Evolutionary conservation across 2,797 vertebrate species (phyloP), one percentile per base, ranked within the genome.

Genomic region (Pelodytes ibericus): DNA sequence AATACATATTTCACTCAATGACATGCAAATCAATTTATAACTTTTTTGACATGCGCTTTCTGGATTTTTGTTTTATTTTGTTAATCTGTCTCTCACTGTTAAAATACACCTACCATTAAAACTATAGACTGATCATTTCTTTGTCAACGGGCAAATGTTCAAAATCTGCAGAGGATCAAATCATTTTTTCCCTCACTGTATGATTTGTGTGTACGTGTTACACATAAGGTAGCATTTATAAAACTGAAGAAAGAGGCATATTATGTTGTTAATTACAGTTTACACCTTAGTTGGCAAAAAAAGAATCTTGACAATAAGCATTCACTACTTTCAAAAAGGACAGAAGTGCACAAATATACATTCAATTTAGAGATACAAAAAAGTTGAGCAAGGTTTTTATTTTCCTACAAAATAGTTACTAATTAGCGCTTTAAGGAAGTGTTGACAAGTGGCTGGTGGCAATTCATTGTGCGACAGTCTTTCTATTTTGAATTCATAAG

Each of bases 401-500:
- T 58, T 47, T 44, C 2, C 49, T 66, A 10, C 10, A 66, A 60
- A 66, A 72, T 72, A 63, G 67, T 67, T 67, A 58, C 62, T 72
- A 60, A 72, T 78, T 78, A 78, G 30, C 49, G 22, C 25, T 39
- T 13, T 31, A 62, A 30, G 22, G 68, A 60, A n/a, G 63, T 72
- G 70, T 72, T 72, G 70, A 78, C 62, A 72, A 36, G 10, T 53
- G 25, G 56, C 70, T 78, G 57, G 69, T 78, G 63, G 70, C 70
- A 68, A 66, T 66, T 53, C 41, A 18, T 36, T 31, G 41, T 72
- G 62, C 66, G 75, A 77, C 61, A 72, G 62, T 60, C 25, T 67
- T 44, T 30, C 75, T 77, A 67, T 77, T 72, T 77, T 67, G 20
- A 77, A 77, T 78, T 61, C 26, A 66, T 15, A 72, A 61, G 44